Percentiles rank a stretch among this genome's conserved stretches.
Evolutionary conservation across 1,140 invertebrate genomes (phyloP).

Genomic region (Drosophila mayri): DNA sequence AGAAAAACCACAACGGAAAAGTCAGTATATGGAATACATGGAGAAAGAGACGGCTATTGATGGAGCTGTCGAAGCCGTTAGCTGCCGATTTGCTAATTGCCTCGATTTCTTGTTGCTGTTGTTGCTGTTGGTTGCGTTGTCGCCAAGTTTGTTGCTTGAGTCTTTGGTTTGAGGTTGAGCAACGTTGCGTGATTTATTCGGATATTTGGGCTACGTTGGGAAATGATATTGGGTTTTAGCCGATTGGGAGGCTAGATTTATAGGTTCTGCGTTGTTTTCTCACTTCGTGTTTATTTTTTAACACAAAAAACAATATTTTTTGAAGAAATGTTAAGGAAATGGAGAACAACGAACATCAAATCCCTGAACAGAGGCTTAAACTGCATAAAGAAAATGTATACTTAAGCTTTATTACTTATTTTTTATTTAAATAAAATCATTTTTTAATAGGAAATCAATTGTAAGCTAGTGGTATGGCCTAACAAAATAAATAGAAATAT

Average conservation of each 20-base stretch:
- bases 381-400: neutral
- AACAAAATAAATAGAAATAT: neutral
- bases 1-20: neutral
- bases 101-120: slow-evolving; percentile 1
- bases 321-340: no score
- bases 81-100: slow-evolving; percentile 65
- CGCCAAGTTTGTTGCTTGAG: slow-evolving; percentile 71
- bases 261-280: no score
- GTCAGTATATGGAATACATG: slow-evolving; percentile 24
- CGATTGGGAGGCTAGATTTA: neutral
- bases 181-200: slow-evolving; percentile 8
- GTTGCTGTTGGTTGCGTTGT: slow-evolving; percentile 26
- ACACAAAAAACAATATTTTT: no score
- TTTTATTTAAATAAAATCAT: neutral
- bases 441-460: no score
- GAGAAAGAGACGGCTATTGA: slow-evolving; percentile 45
- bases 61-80: slow-evolving; percentile 47
- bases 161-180: slow-evolving; percentile 74
- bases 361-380: no score
- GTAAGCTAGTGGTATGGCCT: no score
- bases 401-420: neutral
- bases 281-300: neutral
- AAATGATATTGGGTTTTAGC: neutral
- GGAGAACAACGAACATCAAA: no score
- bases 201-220: neutral